A percentile compares a stretch with the other conserved stretches of the same genome.
phyloP scores from a whole-genome alignment of 2,113 vertebrate species.

The Cepphus grylle region DNA sequence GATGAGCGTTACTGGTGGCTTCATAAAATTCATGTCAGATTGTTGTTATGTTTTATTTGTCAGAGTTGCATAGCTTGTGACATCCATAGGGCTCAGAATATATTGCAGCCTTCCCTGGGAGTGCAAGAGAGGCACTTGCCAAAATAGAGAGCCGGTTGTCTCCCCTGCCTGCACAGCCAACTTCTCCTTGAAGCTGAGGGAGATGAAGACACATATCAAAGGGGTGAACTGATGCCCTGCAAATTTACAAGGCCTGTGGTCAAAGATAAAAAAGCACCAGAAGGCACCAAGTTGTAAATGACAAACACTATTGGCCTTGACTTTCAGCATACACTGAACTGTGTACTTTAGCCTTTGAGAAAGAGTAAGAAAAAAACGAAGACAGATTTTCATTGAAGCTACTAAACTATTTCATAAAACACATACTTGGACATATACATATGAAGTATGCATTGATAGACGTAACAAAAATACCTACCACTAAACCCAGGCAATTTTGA shows the following conservation, averaged over 20 bases:
- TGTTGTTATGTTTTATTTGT: constrained; percentile 9
- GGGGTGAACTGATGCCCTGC: background rate
- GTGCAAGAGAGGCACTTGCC: background rate
- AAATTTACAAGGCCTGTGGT: background rate
- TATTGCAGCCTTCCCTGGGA: background rate
- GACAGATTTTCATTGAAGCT: background rate
- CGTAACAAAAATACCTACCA: background rate
- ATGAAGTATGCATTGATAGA: background rate
- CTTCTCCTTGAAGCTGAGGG: background rate
- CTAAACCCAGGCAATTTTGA: background rate
- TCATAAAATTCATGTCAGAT: background rate
- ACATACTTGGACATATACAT: background rate
- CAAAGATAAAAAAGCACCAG: constrained; percentile 27
- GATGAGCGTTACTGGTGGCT: background rate
- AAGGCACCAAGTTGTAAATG: background rate
- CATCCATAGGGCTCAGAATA: background rate
- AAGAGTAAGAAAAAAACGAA: background rate
- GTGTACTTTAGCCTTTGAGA: background rate
- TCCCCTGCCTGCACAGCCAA: background rate
- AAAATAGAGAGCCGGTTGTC: background rate
- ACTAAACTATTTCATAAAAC: background rate
- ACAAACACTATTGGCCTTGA: background rate
- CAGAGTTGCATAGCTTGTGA: constrained; percentile 8
- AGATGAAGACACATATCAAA: background rate
- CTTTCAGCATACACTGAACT: background rate